phyloP scores from a whole-genome alignment of 2,113 vertebrate species.

The Chloropsis cyanopogon region DNA sequence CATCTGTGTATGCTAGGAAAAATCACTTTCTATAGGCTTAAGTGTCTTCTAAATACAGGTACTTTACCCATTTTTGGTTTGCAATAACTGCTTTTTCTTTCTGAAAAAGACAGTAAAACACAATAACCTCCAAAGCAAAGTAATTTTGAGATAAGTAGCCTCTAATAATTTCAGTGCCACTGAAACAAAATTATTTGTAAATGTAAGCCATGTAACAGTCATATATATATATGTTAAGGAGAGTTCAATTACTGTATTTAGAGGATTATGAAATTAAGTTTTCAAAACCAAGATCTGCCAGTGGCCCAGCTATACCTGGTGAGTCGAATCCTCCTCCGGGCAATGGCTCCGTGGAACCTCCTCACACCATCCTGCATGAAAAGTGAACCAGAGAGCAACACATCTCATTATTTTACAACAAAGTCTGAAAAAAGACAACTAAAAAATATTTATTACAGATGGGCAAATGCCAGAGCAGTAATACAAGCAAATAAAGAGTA shows the following conservation, averaged over 20 bases:
- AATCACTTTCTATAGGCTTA: background rate
- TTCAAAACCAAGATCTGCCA: background rate
- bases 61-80: background rate
- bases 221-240: background rate
- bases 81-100: background rate
- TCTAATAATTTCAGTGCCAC: background rate
- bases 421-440: background rate
- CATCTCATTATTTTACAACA: background rate
- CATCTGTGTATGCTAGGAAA: background rate
- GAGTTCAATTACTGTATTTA: background rate
- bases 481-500: background rate
- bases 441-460: background rate
- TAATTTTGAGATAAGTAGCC: background rate
- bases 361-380: constrained; percentile 70
- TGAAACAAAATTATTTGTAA: background rate
- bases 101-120: background rate
- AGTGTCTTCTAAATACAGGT: background rate
- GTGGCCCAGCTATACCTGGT: constrained; percentile 64
- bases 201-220: background rate
- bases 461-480: background rate
- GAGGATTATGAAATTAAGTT: background rate
- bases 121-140: background rate
- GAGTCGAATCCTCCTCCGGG: constrained; percentile 72
- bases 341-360: constrained; percentile 71
- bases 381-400: background rate